A percentile compares a stretch with the other conserved stretches of the same genome.
These are phyloP conservation scores for Siniperca chuatsi DNA, from an alignment of 2,113 vertebrate genomes.

Conservation along the genomic window DNA sequence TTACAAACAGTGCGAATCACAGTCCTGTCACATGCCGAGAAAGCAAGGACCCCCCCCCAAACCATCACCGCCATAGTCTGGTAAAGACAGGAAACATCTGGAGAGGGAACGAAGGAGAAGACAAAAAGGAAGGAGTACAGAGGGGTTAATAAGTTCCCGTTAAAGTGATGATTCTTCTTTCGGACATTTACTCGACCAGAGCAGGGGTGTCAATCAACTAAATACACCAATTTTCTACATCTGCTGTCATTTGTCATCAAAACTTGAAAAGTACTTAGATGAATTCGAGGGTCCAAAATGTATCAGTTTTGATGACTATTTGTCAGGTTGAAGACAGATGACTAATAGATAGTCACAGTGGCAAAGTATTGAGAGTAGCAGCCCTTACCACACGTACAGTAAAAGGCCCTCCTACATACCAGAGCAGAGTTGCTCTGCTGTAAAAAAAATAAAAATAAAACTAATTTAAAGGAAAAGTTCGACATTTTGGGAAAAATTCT, in stretches of 20 bases:
- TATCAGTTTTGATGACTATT: background rate
- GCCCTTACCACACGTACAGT: background rate
- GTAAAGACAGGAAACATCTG: constrained; percentile 84
- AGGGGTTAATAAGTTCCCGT: constrained; percentile 13
- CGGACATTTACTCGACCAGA: background rate
- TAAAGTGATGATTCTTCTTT: background rate
- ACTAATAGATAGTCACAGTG: background rate
- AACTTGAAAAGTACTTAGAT: background rate
- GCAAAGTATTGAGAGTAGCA: background rate
- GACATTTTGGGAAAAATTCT: background rate
- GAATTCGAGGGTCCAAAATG: too few species aligned
- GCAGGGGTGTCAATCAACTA: background rate
- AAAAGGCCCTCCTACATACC: background rate
- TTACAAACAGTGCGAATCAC: constrained; percentile 83
- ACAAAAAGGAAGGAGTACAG: constrained; percentile 7
- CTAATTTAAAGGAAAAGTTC: background rate
- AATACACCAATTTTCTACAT: background rate
- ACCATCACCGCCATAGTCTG: constrained; percentile 22
- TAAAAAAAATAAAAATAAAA: background rate
- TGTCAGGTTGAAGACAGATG: background rate
- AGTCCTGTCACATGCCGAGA: constrained; percentile 70
- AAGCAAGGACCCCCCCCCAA: constrained; percentile 30
- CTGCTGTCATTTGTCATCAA: background rate
- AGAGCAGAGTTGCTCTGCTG: background rate
- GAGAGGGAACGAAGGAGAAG: constrained; percentile 21